A percentile compares a stretch with the other conserved stretches of the same genome.
Conservation (phyloP, 2,797 vertebrate genomes). For the Aeoliscus strigatus region DNA sequence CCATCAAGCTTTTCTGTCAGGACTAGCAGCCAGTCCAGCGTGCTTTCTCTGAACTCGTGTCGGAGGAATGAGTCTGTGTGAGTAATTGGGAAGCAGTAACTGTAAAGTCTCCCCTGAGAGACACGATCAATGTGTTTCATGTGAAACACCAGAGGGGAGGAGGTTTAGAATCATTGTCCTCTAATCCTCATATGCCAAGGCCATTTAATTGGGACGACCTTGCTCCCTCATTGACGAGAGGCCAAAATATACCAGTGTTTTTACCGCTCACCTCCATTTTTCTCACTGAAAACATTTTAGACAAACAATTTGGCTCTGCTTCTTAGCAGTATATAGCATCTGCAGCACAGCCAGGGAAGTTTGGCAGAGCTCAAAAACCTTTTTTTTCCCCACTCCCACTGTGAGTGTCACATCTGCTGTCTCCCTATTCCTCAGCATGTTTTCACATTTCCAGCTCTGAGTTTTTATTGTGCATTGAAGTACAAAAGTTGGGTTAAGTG, state of each 20-base stretch:
- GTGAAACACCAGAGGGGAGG: constrained; percentile 37
- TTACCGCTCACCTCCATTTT: constrained; percentile 39
- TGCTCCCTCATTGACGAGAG: constrained; percentile 27
- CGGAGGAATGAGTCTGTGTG: constrained; percentile 50
- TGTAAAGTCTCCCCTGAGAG: constrained; percentile 45
- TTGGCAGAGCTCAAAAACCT: constrained; percentile 43
- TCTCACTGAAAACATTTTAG: constrained; percentile 37
- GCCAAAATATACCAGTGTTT: constrained; percentile 30
- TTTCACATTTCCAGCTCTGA: no score
- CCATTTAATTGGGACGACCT: constrained; percentile 49
- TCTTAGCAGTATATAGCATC: constrained; percentile 37
- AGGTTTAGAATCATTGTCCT: constrained; percentile 31
- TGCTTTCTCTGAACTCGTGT: constrained; percentile 47
- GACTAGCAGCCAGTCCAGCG: constrained; percentile 39
- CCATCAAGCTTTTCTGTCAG: constrained; percentile 52
- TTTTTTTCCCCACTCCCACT: background rate
- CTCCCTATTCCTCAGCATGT: no score
- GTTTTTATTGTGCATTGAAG: no score
- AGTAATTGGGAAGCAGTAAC: constrained; percentile 61
- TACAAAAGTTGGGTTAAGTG: background rate
- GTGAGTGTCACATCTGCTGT: no score
- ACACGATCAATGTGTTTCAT: constrained; percentile 53
- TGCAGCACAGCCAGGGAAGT: constrained; percentile 29
- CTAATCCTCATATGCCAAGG: constrained; percentile 31
- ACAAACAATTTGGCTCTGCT: constrained; percentile 42